phyloP scores from a whole-genome alignment of 1,140 invertebrate species.

The Brachionus plicatilis region DNA sequence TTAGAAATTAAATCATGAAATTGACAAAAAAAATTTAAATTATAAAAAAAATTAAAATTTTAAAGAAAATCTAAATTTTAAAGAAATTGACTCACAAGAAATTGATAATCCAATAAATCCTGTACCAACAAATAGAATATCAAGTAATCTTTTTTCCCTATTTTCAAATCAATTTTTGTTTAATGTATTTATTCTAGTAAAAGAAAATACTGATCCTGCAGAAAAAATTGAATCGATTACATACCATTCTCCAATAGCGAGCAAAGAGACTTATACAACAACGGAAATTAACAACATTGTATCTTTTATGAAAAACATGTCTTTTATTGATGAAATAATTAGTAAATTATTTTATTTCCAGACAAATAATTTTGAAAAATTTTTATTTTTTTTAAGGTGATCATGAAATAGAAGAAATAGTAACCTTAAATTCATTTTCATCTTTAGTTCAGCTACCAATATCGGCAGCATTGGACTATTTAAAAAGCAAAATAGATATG shows the following conservation, averaged over 20 bases:
- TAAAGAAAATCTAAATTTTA: no score
- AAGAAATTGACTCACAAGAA: no score
- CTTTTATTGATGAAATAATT: not conserved
- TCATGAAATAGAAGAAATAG: not conserved
- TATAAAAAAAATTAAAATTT: no score
- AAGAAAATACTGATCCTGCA: not conserved
- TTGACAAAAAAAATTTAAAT: no score
- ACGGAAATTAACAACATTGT: not conserved
- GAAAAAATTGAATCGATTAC: not conserved
- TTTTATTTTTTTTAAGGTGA: not conserved
- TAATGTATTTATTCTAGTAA: not conserved
- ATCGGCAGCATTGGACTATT: not conserved
- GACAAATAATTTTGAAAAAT: not conserved
- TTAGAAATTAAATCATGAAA: no score
- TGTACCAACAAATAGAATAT: not conserved
- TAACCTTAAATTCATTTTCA: not conserved
- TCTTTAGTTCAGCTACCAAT: not conserved
- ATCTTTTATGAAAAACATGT: not conserved
- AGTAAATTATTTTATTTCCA: not conserved
- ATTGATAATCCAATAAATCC: no score
- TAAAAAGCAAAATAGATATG: conserved; percentile 18
- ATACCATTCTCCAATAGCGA: not conserved
- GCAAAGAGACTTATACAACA: not conserved
- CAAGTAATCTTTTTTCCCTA: not conserved
- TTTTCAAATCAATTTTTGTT: not conserved